A percentile compares a stretch with the other conserved stretches of the same genome.
These are phyloP conservation scores for Drosophila anomelani DNA, from an alignment of 2,888 invertebrate genomes.

Conservation along the genomic window DNA sequence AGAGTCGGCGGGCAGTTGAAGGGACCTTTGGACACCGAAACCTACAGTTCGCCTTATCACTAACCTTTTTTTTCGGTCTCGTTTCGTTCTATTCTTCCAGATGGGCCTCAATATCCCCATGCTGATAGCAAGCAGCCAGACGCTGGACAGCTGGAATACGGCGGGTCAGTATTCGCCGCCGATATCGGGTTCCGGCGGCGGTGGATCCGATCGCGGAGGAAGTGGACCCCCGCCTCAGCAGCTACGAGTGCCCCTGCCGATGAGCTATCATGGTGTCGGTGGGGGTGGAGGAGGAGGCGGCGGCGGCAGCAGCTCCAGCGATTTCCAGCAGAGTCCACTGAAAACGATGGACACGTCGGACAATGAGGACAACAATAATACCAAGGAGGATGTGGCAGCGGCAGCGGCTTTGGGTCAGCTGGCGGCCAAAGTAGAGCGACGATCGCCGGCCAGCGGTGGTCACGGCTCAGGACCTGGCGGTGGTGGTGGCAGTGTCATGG, in stretches of 20 bases:
- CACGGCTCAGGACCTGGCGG: conserved; percentile 27
- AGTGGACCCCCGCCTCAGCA: conserved; percentile 54
- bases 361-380: conserved; percentile 73
- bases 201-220: conserved; percentile 42
- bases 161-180: conserved; percentile 82
- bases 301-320: conserved; percentile 80
- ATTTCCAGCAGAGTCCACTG: conserved; percentile 78
- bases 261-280: conserved; percentile 61
- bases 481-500: conserved; percentile 30
- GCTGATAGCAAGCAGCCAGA: conserved; percentile 81
- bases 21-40: conserved; percentile 24
- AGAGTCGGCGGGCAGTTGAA: not conserved
- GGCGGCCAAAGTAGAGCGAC: conserved; percentile 74
- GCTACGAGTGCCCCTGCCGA: conserved; percentile 77
- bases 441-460: conserved; percentile 63
- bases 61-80: conserved; percentile 19
- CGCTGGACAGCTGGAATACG: conserved; percentile 81
- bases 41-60: not conserved
- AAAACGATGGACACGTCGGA: conserved; percentile 82
- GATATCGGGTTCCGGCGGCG: conserved; percentile 58
- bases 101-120: conserved; percentile 83
- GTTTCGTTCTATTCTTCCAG: conserved; percentile 61
- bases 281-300: conserved; percentile 46
- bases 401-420: conserved; percentile 65
- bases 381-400: conserved; percentile 63